Evolutionary conservation across 1,140 invertebrate species (phyloP).

Genomic region (Centruroides sculpturatus): DNA sequence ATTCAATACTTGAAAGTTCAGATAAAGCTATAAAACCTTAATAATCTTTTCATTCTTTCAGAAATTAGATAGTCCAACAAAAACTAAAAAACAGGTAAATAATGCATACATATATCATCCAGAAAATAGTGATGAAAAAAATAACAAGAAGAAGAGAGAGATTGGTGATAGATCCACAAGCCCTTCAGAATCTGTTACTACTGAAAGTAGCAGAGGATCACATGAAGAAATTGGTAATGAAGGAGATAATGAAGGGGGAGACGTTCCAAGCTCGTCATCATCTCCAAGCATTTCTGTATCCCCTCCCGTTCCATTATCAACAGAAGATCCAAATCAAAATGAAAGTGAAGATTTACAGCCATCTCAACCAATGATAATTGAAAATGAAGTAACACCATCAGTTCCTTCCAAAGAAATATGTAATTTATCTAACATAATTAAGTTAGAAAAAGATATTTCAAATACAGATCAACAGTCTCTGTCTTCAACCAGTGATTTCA

Average conservation of each 20-base stretch:
- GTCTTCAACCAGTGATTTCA: too few relatives aligned
- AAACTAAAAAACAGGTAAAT: constrained; percentile 32
- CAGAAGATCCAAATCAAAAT: too few relatives aligned
- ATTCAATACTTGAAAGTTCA: too few relatives aligned
- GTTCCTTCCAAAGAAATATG: too few relatives aligned
- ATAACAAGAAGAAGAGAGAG: constrained; percentile 22
- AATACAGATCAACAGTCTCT: too few relatives aligned
- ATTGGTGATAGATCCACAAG: constrained; percentile 21
- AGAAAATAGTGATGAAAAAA: constrained; percentile 36
- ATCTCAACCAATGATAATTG: not conserved
- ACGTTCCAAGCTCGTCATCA: constrained; percentile 18
- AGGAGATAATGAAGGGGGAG: constrained; percentile 24
- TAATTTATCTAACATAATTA: too few relatives aligned
- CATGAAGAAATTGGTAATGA: constrained; percentile 21
- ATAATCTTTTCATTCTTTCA: too few relatives aligned
- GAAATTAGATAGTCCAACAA: not conserved
- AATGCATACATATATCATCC: constrained; percentile 19
- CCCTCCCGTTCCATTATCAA: too few relatives aligned
- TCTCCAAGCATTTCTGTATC: too few relatives aligned
- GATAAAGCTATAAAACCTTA: too few relatives aligned
- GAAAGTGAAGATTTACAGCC: not conserved
- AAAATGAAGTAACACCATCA: too few relatives aligned
- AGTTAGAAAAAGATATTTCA: too few relatives aligned
- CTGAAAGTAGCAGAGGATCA: constrained; percentile 27
- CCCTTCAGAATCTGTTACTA: constrained; percentile 24